Conservation (phyloP, 2,797 vertebrate species). For the Ambastaia sidthimunki region DNA sequence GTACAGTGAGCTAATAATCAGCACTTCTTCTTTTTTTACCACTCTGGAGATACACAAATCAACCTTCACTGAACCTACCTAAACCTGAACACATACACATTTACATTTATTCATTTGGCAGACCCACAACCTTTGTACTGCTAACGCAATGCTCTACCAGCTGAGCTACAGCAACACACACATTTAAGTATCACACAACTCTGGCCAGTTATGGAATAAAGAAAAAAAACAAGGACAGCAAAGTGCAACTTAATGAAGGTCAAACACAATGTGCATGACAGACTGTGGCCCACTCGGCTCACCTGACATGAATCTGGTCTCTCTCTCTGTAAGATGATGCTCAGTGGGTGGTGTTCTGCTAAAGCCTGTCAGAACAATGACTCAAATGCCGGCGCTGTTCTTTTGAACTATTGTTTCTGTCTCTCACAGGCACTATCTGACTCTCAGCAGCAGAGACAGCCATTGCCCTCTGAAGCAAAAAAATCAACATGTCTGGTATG, state of each 20-base stretch:
- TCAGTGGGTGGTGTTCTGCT: conserved; percentile 75
- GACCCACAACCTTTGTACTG: too few species aligned
- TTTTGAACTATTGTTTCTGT: conserved; percentile 79
- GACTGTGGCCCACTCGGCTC: conserved; percentile 52
- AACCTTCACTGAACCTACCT: background rate
- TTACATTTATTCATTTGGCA: too few species aligned
- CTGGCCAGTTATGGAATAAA: background rate
- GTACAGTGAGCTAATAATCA: too few species aligned
- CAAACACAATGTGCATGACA: background rate
- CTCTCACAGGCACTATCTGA: conserved; percentile 64
- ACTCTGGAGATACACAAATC: too few species aligned
- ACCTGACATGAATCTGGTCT: conserved; percentile 73
- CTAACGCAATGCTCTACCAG: too few species aligned
- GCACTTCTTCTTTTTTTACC: too few species aligned
- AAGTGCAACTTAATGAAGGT: background rate
- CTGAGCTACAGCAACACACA: too few species aligned
- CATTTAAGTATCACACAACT: conserved; percentile 3
- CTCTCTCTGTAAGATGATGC: conserved; percentile 76
- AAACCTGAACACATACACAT: conserved; percentile 5
- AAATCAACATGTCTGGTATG: conserved; percentile 41
- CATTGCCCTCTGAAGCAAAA: conserved; percentile 38
- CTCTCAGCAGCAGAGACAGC: conserved; percentile 43
- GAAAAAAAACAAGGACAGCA: background rate
- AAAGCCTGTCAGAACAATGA: conserved; percentile 75
- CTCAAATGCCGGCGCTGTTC: conserved; percentile 75